Evolutionary conservation across 2,113 vertebrate species (phyloP).

Genomic region (Origma solitaria): DNA sequence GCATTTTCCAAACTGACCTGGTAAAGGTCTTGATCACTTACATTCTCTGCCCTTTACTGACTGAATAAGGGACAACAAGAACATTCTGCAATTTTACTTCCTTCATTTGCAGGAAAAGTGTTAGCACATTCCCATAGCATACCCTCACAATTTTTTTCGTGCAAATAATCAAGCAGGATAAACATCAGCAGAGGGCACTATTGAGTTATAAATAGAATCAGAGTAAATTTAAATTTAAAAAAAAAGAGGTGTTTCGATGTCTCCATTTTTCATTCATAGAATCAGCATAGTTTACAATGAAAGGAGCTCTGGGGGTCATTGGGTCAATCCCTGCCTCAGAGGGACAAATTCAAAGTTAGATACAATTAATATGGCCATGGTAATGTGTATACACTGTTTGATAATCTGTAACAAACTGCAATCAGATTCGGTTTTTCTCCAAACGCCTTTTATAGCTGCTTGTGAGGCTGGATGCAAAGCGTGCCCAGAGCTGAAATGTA

Average conservation of each 20-base stretch:
- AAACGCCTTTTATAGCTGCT: background rate
- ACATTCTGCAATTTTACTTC: background rate
- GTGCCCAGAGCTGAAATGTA: background rate
- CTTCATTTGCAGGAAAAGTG: background rate
- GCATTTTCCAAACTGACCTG: background rate
- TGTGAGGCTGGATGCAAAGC: background rate
- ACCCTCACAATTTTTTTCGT: background rate
- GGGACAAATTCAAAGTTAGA: background rate
- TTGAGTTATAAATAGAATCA: background rate
- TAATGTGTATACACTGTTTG: background rate
- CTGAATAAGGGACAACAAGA: background rate
- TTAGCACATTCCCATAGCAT: background rate
- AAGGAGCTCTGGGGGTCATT: background rate
- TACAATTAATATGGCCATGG: background rate
- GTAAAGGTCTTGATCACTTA: background rate
- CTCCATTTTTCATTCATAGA: background rate
- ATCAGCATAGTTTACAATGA: background rate
- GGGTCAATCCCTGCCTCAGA: background rate
- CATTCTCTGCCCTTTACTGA: background rate
- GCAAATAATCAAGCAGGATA: background rate
- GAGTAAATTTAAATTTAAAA: rapidly evolving
- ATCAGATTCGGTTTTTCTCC: background rate
- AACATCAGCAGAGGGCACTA: slow-evolving; percentile 52
- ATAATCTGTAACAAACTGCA: background rate
- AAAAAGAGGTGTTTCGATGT: background rate